Evolutionary conservation across 2,113 vertebrate species (phyloP), one percentile per base, ranked within the genome.

Genomic region (Charadrius vociferus): DNA sequence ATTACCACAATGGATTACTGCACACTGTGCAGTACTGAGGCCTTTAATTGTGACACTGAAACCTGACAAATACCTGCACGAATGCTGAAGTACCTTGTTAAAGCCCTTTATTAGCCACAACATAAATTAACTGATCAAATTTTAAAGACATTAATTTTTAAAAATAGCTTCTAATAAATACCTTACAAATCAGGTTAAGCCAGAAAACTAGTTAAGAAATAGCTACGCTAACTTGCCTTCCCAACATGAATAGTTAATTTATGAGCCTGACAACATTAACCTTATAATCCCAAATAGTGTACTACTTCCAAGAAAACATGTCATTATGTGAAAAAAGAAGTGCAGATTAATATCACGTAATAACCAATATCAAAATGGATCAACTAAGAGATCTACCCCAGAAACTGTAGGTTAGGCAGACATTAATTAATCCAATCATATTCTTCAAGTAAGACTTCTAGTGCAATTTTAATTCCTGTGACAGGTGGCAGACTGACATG

Each of bases 111-210:
- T 66, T 32, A 81, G 23, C 27, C 23, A 52, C 72, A 66, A 36
- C 15, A 39, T 23, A 59, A 71, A 63, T 36, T 37, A 83, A 62
- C 8, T 27, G 5, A 71, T 66, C 14, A 62, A 58, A 70, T 91
- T 74, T 86, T 15, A 78, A 70, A 78, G 1, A 66, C 3, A n/a
- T 39, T 70, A 2, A 3, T 82, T 74, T 67, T 81, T 41, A 32
- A 65, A 86, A 83, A 16, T 6, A 23, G 45, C 47, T 90, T 70
- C 36, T 73, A 86, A 73, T 59, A 96, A 81, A 66, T 30, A 70
- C 7, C 37, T 86, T 43, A 47, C 24, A 68, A 72, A 89, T 36
- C 27, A 43, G n/a, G 19, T 49, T 24, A 95, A 91, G 63, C 12
- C 61, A 90, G 56, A 77, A 73, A 83, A n/a, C 22, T 41, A 55